A percentile compares a stretch with the other conserved stretches of the same genome.
phyloP scores from a whole-genome alignment of 1,140 invertebrate species.

The Zaprionus capensis region DNA sequence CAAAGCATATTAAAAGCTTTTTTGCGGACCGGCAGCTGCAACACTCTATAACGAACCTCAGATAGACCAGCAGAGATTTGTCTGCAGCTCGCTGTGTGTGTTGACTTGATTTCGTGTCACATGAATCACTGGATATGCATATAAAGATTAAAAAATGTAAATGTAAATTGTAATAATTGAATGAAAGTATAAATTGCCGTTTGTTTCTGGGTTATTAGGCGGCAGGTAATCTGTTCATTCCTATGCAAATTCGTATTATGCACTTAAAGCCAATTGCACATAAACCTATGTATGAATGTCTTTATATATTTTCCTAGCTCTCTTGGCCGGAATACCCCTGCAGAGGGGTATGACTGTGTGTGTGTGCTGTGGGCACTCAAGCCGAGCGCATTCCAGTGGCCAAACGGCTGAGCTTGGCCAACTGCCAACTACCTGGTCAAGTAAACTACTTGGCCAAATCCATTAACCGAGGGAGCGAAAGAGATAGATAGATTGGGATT shows the following conservation, averaged over 20 bases:
- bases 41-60: background rate
- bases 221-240: slow-evolving; percentile 46
- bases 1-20: slow-evolving; percentile 32
- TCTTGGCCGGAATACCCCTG: slow-evolving; percentile 39
- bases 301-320: slow-evolving; percentile 24
- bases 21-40: slow-evolving; percentile 9
- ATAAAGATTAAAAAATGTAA: background rate
- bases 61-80: background rate
- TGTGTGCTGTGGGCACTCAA: slow-evolving; percentile 55
- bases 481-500: slow-evolving; percentile 16
- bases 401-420: slow-evolving; percentile 56
- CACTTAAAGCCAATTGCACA: slow-evolving; percentile 6
- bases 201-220: background rate
- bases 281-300: slow-evolving; percentile 9
- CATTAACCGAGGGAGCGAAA: slow-evolving; percentile 32
- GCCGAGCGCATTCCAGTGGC: slow-evolving; percentile 72
- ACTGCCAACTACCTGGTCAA: slow-evolving; percentile 78
- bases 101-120: background rate
- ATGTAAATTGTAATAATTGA: background rate
- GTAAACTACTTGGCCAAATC: slow-evolving; percentile 71
- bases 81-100: background rate
- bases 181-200: background rate
- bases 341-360: background rate
- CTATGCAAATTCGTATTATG: slow-evolving; percentile 35
- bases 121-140: background rate